Base-by-base conservation (phyloP, 1,140 invertebrate genomes). In the Oryzaephilus surinamensis region DNA sequence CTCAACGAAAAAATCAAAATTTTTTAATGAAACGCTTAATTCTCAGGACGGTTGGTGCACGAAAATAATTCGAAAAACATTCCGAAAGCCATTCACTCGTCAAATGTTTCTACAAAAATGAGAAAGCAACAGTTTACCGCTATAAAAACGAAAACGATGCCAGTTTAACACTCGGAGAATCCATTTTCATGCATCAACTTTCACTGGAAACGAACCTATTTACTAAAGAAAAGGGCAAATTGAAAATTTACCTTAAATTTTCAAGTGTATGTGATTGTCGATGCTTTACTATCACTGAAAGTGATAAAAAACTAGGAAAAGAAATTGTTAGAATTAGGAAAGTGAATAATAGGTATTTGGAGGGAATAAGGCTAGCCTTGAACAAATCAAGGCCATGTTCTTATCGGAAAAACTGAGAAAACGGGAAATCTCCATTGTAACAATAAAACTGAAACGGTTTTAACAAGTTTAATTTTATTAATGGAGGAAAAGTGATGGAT, bases 1-100 rank as follows among this genome's bases (percentile, higher is more conserved):
- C 43, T 44, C 50, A 52, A 52, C 50, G 48, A 54, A 54, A 46
- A 54, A 52, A 48, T 45, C 48, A 52, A 52, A 45, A 42, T 45
- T 17, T 35, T 41, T 36, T 34, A 11, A 17, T 21, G 30, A 47
- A 47, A 41, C 41, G 48, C 41, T 47, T 50, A 47, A 10, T 30
- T 20, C 34, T 13, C 32, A 31, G 5, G 7, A 38, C 32, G 33
- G 11, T n/a, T 24, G 8, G 8, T 6, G 8, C 23, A 2, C 3
- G 10, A 24, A n/a, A n/a, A 24, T n/a, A 8, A 24, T 24, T 24
- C 10, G 8, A 24, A 11, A 8, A 24, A 24, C 11, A 6, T 3
- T 6, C 11, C 11, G 4, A 24, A n/a, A 24, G 8, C 8, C 23
- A n/a, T 21, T 24, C 23, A 4, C 10, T 24, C 11, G 23, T 20